phyloP scores from a whole-genome alignment of 2,888 invertebrate genomes.

The Caprella mutica region DNA sequence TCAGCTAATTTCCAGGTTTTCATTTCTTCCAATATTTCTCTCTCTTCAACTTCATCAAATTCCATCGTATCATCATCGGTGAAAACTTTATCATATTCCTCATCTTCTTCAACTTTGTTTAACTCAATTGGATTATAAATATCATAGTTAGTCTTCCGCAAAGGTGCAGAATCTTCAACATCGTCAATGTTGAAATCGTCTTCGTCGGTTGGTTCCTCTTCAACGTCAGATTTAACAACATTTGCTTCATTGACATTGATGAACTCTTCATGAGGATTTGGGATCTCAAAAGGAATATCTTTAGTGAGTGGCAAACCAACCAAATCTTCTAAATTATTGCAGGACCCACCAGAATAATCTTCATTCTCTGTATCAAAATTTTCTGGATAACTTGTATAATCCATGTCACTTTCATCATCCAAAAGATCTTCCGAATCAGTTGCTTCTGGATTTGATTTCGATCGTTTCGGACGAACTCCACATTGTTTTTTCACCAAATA shows the following conservation, averaged over 20 bases:
- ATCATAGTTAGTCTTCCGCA: conserved; percentile 7
- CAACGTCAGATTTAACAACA: conserved; percentile 13
- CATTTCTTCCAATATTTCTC: background rate
- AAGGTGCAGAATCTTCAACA: conserved; percentile 19
- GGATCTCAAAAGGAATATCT: conserved; percentile 11
- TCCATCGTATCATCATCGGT: no score
- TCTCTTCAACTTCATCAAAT: no score
- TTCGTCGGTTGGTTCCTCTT: conserved; percentile 25
- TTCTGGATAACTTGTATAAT: background rate
- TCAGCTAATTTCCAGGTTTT: conserved; percentile 3
- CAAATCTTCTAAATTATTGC: conserved; percentile 19
- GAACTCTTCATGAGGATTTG: conserved; percentile 18
- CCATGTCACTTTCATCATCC: background rate
- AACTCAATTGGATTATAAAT: conserved; percentile 11
- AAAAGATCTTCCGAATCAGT: conserved; percentile 1
- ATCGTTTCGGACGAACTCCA: no score
- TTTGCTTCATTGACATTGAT: conserved; percentile 21
- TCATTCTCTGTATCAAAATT: conserved; percentile 29
- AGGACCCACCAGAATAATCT: conserved; percentile 22
- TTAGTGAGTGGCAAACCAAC: conserved; percentile 16
- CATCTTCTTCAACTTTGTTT: background rate
- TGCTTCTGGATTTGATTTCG: no score
- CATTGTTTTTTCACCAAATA: no score
- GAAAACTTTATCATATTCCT: no score
- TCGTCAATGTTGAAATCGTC: conserved; percentile 13